Base-by-base conservation (phyloP, 1,140 invertebrate genomes). In the Tetragonula clypearis region DNA sequence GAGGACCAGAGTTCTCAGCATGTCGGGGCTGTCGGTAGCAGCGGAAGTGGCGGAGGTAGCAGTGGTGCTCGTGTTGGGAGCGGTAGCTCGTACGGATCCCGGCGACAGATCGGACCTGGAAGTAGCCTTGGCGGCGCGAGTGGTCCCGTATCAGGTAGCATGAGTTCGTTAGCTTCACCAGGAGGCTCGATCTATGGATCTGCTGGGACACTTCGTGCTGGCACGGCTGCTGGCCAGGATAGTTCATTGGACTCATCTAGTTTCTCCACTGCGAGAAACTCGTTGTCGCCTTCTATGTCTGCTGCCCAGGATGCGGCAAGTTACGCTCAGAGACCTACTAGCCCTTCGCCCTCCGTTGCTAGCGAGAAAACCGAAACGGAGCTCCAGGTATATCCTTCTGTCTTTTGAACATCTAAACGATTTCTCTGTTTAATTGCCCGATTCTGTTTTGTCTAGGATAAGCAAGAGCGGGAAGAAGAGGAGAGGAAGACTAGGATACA, bases 401-500 rank as follows among this genome's bases (percentile, higher is more conserved):
- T 1, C n/a, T 14, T 53, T 5, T 4, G 2, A 35, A 30, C 30
- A 1, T 0, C 3, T 1, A 1, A 35, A 35, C 21, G 2, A 4
- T 41, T 69, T 3, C 6, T 21, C 9, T 9, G 26, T 30, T 35
- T 0, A 2, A 0, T 0, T 30, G 26, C 4, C 8, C n/a, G n/a
- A 14, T 19, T 12, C 15, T 19, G 12, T 19, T 2, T 1, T 21
- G 4, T 82, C 55, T 89, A 98, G 97, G 98, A 98, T 84, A 97
- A 97, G 91, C 97, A 97, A 90, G 98, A 99, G 93, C 96, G 98
- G 62, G 97, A 99, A 92, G 98, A 99, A 95, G 98, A 99, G 93
- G 98, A 99, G 92, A 96, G 98, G 79, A 99, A 99, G 95, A 96
- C 97, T 72, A 96, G 98, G 77, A 97, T 99, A 68, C 99, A 99